Base-by-base conservation (phyloP, 2,888 invertebrate species). In the Sphaeridia pumilis region DNA sequence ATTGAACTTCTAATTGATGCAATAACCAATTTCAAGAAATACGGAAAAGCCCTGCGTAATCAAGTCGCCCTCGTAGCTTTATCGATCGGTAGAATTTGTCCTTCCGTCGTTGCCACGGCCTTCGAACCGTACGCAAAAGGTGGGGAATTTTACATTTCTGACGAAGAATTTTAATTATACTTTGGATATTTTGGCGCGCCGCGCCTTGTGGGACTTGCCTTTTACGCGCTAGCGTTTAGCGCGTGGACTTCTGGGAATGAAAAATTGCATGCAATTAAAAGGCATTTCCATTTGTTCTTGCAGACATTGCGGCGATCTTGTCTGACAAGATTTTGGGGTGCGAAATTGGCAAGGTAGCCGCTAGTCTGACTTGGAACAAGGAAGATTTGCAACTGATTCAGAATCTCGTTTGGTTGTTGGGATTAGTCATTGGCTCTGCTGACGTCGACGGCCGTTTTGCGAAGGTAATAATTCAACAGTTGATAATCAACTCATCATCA, bases 321-420 rank as follows among this genome's bases (percentile, higher is more conserved):
- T 21, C 42, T 14, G 44, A 54, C 31, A 57, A 57, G 20, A 44
- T 57, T 17, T 31, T 57, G 17, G 42, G 38, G 2, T 31, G 41
- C 2, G 34, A 54, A 2, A n/a, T n/a, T n/a, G n/a, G n/a, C 38
- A 35, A 49, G 10, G 43, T 55, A 7, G 31, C 55, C 3, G 49
- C 53, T 26, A 7, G 58, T 2, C 35, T 64, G 12, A 58, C 60
- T 35, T 55, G 57, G 0, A 56, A 55, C 1, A 49, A 50, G 5
- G 57, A 58, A 24, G 64, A 62, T 28, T 50, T 58, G 42, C 59
- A 62, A 38, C 38, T 62, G 10, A 48, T 64, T 12, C 57, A 58
- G 25, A 54, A 55, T 38, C n/a, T 64, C 2, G 46, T 62, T 20
- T 56, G 55, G 48, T 57, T 58, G 49, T n/a, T 62, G 5, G 49